A percentile compares a stretch with the other conserved stretches of the same genome.
Conservation (phyloP, 2,888 invertebrate species). For the Ommatoiulus sabulosus region DNA sequence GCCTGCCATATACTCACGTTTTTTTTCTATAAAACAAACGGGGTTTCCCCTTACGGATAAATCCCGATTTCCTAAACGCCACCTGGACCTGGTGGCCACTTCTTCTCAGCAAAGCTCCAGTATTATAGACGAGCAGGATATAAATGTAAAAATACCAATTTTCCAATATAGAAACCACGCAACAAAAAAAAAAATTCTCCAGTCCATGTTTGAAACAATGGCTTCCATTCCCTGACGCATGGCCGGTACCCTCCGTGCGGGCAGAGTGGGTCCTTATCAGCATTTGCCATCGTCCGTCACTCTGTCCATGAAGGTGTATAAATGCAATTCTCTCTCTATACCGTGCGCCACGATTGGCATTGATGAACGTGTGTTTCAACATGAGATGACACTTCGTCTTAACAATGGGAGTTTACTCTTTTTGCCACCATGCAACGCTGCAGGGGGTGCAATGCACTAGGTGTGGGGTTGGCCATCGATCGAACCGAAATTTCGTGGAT, state of each 20-base stretch:
- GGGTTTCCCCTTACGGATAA: neutral
- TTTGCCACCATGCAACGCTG: constrained; percentile 48
- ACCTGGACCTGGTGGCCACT: neutral
- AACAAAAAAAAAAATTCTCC: constrained; percentile 4
- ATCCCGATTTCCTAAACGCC: neutral
- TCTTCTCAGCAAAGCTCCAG: neutral
- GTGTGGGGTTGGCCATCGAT: constrained; percentile 38
- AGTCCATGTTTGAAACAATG: neutral
- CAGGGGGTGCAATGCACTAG: constrained; percentile 40
- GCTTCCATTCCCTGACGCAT: neutral
- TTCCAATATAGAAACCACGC: neutral
- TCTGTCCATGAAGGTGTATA: constrained; percentile 29
- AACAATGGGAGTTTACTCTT: constrained; percentile 41
- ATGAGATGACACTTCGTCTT: constrained; percentile 49
- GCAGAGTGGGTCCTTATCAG: constrained; percentile 10
- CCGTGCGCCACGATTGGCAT: constrained; percentile 48
- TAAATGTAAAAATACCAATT: neutral
- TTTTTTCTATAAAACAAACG: neutral
- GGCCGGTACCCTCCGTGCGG: neutral
- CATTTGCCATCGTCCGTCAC: constrained; percentile 32
- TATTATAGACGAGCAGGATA: neutral
- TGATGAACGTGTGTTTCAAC: constrained; percentile 52
- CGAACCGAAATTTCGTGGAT: neutral
- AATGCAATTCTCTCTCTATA: neutral
- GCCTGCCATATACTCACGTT: neutral